phyloP scores from a whole-genome alignment of 2,797 vertebrate genomes.

The Poecilia gillii region DNA sequence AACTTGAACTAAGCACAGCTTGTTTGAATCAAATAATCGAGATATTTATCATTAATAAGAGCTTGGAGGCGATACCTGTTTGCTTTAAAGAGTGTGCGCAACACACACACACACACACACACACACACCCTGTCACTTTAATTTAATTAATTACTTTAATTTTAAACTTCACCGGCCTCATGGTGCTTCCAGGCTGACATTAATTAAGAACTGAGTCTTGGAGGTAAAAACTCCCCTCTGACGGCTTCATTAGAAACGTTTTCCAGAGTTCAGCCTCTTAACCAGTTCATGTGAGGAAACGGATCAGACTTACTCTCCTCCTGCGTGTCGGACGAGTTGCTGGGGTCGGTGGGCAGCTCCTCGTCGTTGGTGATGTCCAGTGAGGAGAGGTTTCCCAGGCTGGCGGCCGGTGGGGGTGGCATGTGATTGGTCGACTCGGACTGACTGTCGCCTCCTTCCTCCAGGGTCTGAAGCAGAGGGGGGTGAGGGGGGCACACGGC shows the following conservation, averaged over 20 bases:
- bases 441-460: conserved; percentile 80
- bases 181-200: neutral
- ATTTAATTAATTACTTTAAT: no score
- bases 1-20: neutral
- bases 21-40: neutral
- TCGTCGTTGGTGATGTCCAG: conserved; percentile 88
- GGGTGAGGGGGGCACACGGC: conserved; percentile 59
- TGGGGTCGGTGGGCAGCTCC: conserved; percentile 89
- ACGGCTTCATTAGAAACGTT: neutral
- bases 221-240: neutral
- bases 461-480: conserved; percentile 74
- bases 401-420: conserved; percentile 72
- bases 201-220: neutral
- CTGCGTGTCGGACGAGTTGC: conserved; percentile 90
- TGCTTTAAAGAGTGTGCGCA: neutral
- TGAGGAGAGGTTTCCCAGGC: conserved; percentile 82
- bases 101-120: no score
- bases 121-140: neutral
- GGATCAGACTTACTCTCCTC: conserved; percentile 85
- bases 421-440: conserved; percentile 84
- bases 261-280: neutral
- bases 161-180: neutral
- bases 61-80: neutral
- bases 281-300: neutral
- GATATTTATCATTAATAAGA: neutral